Conservation (phyloP, 2,113 vertebrate genomes). For the Nothoprocta pentlandii region DNA sequence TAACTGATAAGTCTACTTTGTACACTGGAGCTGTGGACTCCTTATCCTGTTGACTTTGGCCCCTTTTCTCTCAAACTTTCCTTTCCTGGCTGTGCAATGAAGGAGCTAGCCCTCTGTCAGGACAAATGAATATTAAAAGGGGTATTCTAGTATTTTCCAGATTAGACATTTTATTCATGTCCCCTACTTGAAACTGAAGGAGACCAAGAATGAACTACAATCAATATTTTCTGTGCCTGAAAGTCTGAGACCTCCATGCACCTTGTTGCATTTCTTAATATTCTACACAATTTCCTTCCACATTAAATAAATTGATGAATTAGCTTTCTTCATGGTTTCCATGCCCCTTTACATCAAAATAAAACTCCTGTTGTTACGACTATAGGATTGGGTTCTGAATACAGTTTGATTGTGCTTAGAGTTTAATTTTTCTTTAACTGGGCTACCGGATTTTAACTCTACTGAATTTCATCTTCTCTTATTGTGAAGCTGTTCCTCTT, state of each 20-base stretch:
- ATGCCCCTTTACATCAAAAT: background rate
- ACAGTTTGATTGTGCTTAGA: background rate
- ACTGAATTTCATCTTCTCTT: background rate
- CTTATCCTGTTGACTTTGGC: slow-evolving; percentile 67
- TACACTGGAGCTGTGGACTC: slow-evolving; percentile 47
- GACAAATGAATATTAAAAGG: background rate
- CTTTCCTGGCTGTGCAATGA: background rate
- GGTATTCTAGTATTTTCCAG: background rate
- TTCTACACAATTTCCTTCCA: background rate
- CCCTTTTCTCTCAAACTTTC: background rate
- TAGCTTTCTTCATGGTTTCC: background rate
- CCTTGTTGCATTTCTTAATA: background rate
- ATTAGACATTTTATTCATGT: background rate
- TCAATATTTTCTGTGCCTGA: background rate
- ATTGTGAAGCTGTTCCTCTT: background rate
- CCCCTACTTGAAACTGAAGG: background rate
- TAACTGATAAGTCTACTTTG: slow-evolving; percentile 31
- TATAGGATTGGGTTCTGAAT: background rate
- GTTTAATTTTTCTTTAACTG: background rate
- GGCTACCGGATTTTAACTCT: background rate
- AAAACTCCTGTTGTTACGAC: background rate
- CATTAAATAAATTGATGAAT: background rate
- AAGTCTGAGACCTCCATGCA: background rate
- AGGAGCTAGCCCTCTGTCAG: background rate
- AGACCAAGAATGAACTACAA: background rate